Conservation (phyloP, 1,140 invertebrate species). For the Aphaenogaster rudis region DNA sequence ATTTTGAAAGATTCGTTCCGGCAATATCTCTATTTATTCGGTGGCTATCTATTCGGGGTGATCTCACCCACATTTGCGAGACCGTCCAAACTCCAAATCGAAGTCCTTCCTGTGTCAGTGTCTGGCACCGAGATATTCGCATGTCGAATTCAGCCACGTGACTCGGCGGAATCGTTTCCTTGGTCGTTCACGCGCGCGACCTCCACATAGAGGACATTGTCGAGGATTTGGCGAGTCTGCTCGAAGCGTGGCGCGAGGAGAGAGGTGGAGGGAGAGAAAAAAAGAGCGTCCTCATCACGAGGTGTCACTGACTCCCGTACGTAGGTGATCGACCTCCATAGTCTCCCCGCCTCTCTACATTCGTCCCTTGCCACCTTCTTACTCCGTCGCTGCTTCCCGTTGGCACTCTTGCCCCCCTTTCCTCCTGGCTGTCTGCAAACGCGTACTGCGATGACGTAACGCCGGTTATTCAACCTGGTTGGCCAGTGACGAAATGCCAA, state of each 20-base stretch:
- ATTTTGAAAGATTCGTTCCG: background rate
- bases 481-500: slow-evolving; percentile 85
- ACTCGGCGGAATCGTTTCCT: slow-evolving; percentile 46
- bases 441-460: slow-evolving; percentile 86
- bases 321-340: slow-evolving; percentile 87
- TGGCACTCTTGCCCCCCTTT: slow-evolving; percentile 73
- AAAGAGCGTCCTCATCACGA: slow-evolving; percentile 81
- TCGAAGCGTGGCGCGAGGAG: slow-evolving; percentile 22
- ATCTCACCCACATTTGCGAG: slow-evolving; percentile 6
- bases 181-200: slow-evolving; percentile 24
- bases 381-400: slow-evolving; percentile 63
- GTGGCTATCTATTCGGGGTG: background rate
- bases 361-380: slow-evolving; percentile 60
- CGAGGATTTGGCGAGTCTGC: slow-evolving; percentile 56
- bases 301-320: slow-evolving; percentile 87
- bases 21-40: background rate
- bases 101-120: background rate
- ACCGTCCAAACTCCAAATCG: slow-evolving; percentile 21
- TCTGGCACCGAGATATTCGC: background rate
- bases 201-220: slow-evolving; percentile 69
- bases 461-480: slow-evolving; percentile 87
- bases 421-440: slow-evolving; percentile 64
- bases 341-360: slow-evolving; percentile 75
- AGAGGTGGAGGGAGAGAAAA: slow-evolving; percentile 45
- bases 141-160: slow-evolving; percentile 46